Percentiles rank a stretch among this genome's conserved stretches.
Evolutionary conservation across 2,797 vertebrate genomes (phyloP).

Genomic region (Brachyalestes nurse): DNA sequence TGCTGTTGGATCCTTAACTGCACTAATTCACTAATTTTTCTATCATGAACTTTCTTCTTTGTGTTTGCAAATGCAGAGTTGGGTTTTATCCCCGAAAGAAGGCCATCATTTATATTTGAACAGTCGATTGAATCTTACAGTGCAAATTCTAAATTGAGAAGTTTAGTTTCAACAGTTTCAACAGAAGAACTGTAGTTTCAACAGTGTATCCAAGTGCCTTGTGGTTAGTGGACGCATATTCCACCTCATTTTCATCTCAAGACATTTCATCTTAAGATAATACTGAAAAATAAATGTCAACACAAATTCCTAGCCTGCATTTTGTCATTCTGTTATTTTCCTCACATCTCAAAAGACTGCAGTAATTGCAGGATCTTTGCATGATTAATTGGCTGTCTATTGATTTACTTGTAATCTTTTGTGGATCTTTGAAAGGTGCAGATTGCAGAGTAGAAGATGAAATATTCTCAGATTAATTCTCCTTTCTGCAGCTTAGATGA

Average conservation of each 20-base stretch:
- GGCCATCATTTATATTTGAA: not conserved
- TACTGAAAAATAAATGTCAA: not conserved
- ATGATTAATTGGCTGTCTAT: conserved; percentile 6
- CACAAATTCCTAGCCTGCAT: not conserved
- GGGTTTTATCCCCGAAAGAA: not conserved
- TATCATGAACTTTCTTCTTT: not conserved
- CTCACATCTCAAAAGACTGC: not conserved
- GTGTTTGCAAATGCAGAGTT: not conserved
- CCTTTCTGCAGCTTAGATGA: not conserved
- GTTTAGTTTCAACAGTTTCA: too few relatives aligned
- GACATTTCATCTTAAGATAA: not conserved
- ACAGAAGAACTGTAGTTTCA: not conserved
- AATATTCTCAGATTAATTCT: not conserved
- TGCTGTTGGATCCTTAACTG: conserved; percentile 55
- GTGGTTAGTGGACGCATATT: not conserved
- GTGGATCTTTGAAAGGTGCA: too few relatives aligned
- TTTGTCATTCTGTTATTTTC: not conserved
- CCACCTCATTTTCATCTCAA: not conserved
- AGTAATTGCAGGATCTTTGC: not conserved
- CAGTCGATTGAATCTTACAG: too few relatives aligned
- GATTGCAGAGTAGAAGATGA: not conserved
- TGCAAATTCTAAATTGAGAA: not conserved
- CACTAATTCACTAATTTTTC: conserved; percentile 14
- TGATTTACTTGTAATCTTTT: not conserved
- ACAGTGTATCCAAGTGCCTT: not conserved